Percentiles rank a stretch among this genome's conserved stretches.
Conservation (phyloP, 1,140 invertebrate genomes). For the Antheraea pernyi region DNA sequence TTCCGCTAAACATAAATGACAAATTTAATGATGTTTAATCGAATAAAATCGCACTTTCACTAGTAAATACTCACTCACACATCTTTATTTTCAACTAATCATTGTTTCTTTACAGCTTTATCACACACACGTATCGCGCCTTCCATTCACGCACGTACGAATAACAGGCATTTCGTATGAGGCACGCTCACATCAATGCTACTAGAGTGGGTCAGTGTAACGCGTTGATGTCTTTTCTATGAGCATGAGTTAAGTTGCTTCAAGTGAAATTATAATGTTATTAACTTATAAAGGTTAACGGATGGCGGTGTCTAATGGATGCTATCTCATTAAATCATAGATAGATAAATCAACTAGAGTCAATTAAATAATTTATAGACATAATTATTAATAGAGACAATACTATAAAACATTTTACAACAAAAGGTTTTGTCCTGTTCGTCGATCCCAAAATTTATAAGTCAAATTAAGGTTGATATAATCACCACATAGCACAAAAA, state of each 20-base stretch:
- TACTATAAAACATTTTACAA: too few relatives aligned
- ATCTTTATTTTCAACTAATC: constrained; percentile 26
- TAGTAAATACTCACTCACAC: constrained; percentile 22
- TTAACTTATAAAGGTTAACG: neutral
- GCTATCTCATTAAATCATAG: neutral
- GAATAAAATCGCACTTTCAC: constrained; percentile 21
- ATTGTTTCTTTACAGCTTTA: constrained; percentile 19
- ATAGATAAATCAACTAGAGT: neutral
- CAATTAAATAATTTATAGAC: too few relatives aligned
- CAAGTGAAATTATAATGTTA: neutral
- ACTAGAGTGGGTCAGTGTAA: constrained; percentile 33
- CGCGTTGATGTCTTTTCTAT: constrained; percentile 44
- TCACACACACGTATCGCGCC: constrained; percentile 9
- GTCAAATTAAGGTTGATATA: too few relatives aligned
- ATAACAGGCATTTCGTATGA: neutral
- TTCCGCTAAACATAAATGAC: neutral
- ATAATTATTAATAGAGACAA: too few relatives aligned
- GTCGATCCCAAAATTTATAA: too few relatives aligned
- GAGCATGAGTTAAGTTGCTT: constrained; percentile 11
- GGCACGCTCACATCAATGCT: constrained; percentile 18
- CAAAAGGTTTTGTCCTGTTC: too few relatives aligned
- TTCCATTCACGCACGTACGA: constrained; percentile 8
- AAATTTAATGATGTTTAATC: neutral
- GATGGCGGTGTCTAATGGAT: neutral
- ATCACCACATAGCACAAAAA: too few relatives aligned